phyloP scores from a whole-genome alignment of 2,888 invertebrate species.

The Syritta pipiens region DNA sequence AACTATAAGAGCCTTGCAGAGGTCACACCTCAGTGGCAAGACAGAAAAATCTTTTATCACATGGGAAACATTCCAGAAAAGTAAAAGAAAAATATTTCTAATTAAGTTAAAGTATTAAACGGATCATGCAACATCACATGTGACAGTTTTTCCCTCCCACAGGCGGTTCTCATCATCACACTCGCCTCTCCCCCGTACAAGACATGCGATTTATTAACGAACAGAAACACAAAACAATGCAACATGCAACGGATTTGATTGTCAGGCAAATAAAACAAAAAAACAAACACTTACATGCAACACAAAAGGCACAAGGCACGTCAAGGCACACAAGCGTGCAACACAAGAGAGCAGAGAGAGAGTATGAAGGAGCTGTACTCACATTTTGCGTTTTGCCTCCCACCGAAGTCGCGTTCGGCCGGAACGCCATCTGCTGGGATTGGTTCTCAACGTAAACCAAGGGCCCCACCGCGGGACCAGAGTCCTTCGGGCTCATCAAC shows the following conservation, averaged over 20 bases:
- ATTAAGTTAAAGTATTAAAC: too few species aligned
- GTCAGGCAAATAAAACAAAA: not conserved
- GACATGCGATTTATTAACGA: constrained; percentile 27
- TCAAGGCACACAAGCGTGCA: not conserved
- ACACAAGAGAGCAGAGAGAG: constrained; percentile 18
- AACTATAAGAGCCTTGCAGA: too few species aligned
- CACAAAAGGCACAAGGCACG: constrained; percentile 49
- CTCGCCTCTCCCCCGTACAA: not conserved
- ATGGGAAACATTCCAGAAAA: too few species aligned
- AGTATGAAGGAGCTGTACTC: constrained; percentile 46
- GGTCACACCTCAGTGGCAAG: too few species aligned
- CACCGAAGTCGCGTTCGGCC: constrained; percentile 47
- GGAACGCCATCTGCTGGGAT: constrained; percentile 47
- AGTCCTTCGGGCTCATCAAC: constrained; percentile 55
- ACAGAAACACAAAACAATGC: not conserved
- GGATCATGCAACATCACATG: not conserved
- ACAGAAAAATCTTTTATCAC: too few species aligned
- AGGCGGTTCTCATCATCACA: not conserved
- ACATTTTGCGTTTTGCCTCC: constrained; percentile 63
- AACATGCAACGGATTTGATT: constrained; percentile 25
- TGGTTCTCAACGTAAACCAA: constrained; percentile 56
- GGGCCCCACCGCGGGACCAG: constrained; percentile 49
- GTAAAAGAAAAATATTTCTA: too few species aligned
- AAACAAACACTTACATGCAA: constrained; percentile 64
- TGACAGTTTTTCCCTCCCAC: not conserved